Percentiles rank a stretch among this genome's conserved stretches.
Evolutionary conservation across 1,140 invertebrate species (phyloP).

Genomic region (Eurosta solidaginis): DNA sequence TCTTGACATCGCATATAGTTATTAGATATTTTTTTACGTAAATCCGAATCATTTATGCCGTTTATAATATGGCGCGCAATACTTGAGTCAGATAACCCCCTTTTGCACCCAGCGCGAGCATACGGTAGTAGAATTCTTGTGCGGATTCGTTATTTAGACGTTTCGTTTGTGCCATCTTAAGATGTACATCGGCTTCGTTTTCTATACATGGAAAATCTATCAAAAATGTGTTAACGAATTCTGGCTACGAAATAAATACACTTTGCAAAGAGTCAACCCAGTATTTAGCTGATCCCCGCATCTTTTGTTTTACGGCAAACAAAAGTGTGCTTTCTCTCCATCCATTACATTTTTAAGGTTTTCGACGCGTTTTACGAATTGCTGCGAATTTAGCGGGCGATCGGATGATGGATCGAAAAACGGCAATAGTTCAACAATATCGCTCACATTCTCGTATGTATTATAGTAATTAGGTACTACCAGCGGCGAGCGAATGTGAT

Average conservation of each 20-base stretch:
- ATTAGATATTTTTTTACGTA: background rate
- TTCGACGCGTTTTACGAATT: constrained; percentile 15
- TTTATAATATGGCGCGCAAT: background rate
- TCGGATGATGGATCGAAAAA: too few relatives aligned
- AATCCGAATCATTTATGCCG: constrained; percentile 3
- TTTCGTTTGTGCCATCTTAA: too few relatives aligned
- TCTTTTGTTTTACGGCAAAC: constrained; percentile 18
- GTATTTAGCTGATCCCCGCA: too few relatives aligned
- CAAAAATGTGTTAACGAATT: too few relatives aligned
- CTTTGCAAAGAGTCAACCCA: too few relatives aligned
- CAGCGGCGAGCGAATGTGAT: too few relatives aligned
- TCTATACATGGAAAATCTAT: too few relatives aligned
- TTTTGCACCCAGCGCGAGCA: background rate
- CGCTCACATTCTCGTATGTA: background rate
- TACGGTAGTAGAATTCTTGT: background rate
- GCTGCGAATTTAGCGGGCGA: background rate
- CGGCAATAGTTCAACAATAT: background rate
- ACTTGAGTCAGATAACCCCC: background rate
- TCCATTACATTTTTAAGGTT: background rate
- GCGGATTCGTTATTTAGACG: too few relatives aligned
- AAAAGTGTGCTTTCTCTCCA: background rate
- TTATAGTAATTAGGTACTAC: background rate
- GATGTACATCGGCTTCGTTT: background rate
- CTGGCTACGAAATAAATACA: too few relatives aligned
- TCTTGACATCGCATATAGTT: background rate